Conservation (phyloP, 2,888 invertebrate genomes). For the Acanthosoma haemorrhoidale region DNA sequence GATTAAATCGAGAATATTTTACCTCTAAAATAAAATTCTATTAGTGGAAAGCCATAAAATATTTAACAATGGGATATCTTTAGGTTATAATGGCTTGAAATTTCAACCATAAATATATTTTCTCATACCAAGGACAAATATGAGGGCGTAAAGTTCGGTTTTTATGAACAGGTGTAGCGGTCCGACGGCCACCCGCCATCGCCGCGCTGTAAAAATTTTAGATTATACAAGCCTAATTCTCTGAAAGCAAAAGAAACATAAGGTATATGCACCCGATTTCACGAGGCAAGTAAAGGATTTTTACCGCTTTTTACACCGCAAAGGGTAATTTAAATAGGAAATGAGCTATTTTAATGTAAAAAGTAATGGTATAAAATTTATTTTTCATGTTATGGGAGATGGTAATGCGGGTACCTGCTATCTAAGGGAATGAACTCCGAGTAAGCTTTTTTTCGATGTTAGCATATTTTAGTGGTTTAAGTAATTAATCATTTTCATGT, state of each 20-base stretch:
- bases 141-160: background rate
- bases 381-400: too few relatives aligned
- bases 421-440: too few relatives aligned
- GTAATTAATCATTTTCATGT: too few relatives aligned
- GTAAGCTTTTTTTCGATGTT: too few relatives aligned
- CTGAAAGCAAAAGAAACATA: background rate
- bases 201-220: background rate
- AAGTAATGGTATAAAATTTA: too few relatives aligned
- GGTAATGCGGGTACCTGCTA: too few relatives aligned
- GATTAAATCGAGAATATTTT: background rate
- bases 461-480: too few relatives aligned
- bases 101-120: conserved; percentile 1
- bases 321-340: too few relatives aligned
- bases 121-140: conserved; percentile 10
- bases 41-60: background rate
- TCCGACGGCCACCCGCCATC: background rate
- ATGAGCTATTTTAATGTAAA: too few relatives aligned
- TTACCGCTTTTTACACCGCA: too few relatives aligned
- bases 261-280: too few relatives aligned
- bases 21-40: background rate
- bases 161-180: conserved; percentile 2
- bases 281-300: too few relatives aligned
- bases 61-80: conserved; percentile 1
- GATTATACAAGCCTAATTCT: background rate
- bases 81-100: background rate